Percentiles rank a stretch among this genome's conserved stretches.
These are phyloP conservation scores for Dryobotodes eremita DNA, from an alignment of 2,888 invertebrate genomes.

Conservation along the genomic window DNA sequence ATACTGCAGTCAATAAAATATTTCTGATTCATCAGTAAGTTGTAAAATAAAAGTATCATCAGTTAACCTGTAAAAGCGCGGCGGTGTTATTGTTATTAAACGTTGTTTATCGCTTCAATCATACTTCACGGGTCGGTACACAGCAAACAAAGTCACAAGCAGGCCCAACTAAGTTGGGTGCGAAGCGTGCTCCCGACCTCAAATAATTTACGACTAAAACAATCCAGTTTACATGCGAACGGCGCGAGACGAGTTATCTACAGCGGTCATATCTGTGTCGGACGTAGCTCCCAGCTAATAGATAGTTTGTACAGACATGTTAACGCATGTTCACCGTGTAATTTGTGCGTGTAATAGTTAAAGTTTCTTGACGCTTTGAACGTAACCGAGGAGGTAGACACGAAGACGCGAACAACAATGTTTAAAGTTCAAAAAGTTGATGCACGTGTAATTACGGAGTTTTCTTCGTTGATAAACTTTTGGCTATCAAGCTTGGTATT, in stretches of 20 bases:
- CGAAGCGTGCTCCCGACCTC: constrained; percentile 82
- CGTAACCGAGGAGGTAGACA: constrained; percentile 71
- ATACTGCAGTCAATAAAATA: constrained; percentile 16
- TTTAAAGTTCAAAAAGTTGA: constrained; percentile 61
- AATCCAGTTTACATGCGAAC: constrained; percentile 82
- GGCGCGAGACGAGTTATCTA: constrained; percentile 80
- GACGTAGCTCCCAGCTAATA: constrained; percentile 79
- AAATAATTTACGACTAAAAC: constrained; percentile 86
- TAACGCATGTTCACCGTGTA: constrained; percentile 79
- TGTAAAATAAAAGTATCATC: constrained; percentile 36
- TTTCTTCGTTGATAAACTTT: constrained; percentile 56
- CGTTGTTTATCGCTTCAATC: constrained; percentile 76
- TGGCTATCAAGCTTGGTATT: constrained; percentile 49
- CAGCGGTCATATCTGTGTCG: constrained; percentile 83
- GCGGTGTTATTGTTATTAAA: constrained; percentile 67
- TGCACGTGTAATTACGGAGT: constrained; percentile 63
- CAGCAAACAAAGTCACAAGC: constrained; percentile 81
- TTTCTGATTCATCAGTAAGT: constrained; percentile 38
- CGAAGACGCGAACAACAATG: constrained; percentile 58
- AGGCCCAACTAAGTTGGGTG: constrained; percentile 79
- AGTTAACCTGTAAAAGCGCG: constrained; percentile 38
- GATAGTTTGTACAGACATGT: constrained; percentile 73
- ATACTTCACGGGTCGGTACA: constrained; percentile 77
- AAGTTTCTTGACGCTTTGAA: constrained; percentile 78
- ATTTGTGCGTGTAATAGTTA: constrained; percentile 82